Conservation (phyloP, 2,797 vertebrate genomes). For the Sphenopsis melanotis region DNA sequence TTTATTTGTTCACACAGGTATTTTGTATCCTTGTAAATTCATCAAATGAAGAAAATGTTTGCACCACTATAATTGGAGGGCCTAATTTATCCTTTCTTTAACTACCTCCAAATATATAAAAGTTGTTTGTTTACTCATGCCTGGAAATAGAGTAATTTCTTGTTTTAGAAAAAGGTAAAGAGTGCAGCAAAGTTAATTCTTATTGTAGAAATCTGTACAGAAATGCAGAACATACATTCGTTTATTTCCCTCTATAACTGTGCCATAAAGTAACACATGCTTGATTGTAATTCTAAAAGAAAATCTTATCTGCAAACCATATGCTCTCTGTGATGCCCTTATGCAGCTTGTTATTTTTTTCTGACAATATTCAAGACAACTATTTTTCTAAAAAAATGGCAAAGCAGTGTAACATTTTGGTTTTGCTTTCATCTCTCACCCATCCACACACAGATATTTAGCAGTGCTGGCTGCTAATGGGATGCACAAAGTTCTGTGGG, state of each 20-base stretch:
- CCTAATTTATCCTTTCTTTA: conserved; percentile 38
- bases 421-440: neutral
- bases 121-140: conserved; percentile 46
- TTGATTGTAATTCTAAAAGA: conserved; percentile 9
- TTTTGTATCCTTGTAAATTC: conserved; percentile 39
- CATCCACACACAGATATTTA: neutral
- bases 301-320: conserved; percentile 21
- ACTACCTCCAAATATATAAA: conserved; percentile 36
- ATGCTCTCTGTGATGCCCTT: conserved; percentile 3
- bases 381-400: neutral
- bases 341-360: conserved; percentile 9
- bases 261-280: conserved; percentile 19
- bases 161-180: neutral
- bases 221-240: neutral
- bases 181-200: conserved; percentile 5
- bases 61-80: conserved; percentile 11
- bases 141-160: conserved; percentile 2
- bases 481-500: neutral
- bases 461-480: neutral
- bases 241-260: neutral
- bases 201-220: neutral
- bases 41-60: conserved; percentile 32
- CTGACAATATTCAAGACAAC: neutral
- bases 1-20: conserved; percentile 46
- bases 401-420: neutral